A percentile compares a stretch with the other conserved stretches of the same genome.
Evolutionary conservation across 1,140 invertebrate species (phyloP).

Genomic region (Mesaphorura yosii): DNA sequence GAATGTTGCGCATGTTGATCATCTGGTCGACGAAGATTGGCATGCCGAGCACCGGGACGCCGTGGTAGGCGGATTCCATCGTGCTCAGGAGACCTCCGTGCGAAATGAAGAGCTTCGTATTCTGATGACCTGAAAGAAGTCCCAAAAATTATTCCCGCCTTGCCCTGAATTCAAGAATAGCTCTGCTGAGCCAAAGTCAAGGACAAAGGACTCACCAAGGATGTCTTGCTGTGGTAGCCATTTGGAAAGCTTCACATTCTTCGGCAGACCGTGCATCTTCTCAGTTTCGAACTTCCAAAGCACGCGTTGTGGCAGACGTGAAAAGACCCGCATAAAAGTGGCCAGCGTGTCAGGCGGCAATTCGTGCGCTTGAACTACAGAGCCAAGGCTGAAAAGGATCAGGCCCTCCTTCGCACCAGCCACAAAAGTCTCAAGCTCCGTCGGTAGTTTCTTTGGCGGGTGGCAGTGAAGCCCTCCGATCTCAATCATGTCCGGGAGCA

Average conservation of each 20-base stretch:
- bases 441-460: constrained; percentile 6
- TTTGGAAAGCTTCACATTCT: constrained; percentile 49
- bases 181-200: not conserved
- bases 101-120: constrained; percentile 38
- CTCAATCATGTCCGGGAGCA: constrained; percentile 12
- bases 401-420: constrained; percentile 48
- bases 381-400: constrained; percentile 59
- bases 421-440: not conserved
- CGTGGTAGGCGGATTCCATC: constrained; percentile 36
- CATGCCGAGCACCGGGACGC: constrained; percentile 35
- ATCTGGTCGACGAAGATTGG: constrained; percentile 28
- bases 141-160: not conserved
- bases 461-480: constrained; percentile 22
- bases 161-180: not conserved
- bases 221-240: constrained; percentile 56
- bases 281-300: constrained; percentile 57
- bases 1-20: constrained; percentile 31
- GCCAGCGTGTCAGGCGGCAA: constrained; percentile 16
- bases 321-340: constrained; percentile 11
- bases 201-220: constrained; percentile 12
- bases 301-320: constrained; percentile 45
- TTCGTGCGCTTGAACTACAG: constrained; percentile 1
- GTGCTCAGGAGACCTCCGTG: constrained; percentile 38
- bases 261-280: constrained; percentile 32
- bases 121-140: constrained; percentile 29